Percentiles rank a stretch among this genome's conserved stretches.
Evolutionary conservation across 1,140 invertebrate genomes (phyloP).

Genomic region (Achatina immaculata): DNA sequence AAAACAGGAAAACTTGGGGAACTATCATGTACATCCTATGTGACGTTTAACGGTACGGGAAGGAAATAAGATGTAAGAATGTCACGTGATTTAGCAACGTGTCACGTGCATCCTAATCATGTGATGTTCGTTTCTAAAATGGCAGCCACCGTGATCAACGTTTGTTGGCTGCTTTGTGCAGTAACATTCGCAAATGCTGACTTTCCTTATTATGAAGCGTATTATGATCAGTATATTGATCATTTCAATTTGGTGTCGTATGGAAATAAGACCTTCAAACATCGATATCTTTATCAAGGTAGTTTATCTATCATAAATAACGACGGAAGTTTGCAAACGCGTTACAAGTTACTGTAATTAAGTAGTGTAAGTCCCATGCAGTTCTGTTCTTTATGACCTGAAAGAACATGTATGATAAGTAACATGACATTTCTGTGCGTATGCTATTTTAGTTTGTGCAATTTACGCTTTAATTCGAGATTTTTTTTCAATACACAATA

Average conservation of each 20-base stretch:
- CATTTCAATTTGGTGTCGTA: constrained; percentile 60
- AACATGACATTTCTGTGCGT: not conserved
- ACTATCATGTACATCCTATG: too few species aligned
- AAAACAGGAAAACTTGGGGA: too few species aligned
- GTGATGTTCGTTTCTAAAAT: not conserved
- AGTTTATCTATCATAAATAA: constrained; percentile 24
- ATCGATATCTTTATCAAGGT: constrained; percentile 61
- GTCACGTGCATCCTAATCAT: too few species aligned
- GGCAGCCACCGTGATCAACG: not conserved
- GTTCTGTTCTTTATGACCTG: not conserved
- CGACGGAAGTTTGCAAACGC: not conserved
- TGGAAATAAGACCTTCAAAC: constrained; percentile 55
- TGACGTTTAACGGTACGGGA: too few species aligned
- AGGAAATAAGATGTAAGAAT: too few species aligned
- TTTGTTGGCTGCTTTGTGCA: not conserved
- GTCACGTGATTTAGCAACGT: not conserved
- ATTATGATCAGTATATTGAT: constrained; percentile 58
- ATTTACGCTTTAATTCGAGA: too few species aligned
- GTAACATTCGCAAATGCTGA: not conserved
- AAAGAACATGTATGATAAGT: too few species aligned
- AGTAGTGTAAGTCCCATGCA: too few species aligned
- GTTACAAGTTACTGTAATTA: not conserved
- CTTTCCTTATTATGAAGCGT: constrained; percentile 50
- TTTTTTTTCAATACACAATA: too few species aligned
- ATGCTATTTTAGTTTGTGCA: too few species aligned